Evolutionary conservation across 2,113 vertebrate species (phyloP).

Genomic region (Coturnix japonica): DNA sequence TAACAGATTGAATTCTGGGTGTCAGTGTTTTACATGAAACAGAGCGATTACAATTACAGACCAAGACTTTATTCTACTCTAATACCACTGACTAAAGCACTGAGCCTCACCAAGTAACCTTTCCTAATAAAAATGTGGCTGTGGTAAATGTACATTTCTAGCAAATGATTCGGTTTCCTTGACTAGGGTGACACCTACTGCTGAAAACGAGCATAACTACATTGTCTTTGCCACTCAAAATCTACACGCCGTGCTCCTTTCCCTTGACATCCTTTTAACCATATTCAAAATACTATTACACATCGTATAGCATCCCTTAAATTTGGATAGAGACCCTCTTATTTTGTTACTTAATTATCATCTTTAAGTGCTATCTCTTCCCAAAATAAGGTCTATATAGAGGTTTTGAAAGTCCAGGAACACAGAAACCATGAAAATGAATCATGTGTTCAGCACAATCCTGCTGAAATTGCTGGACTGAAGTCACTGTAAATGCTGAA

Average conservation of each 20-base stretch:
- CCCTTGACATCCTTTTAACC: neutral
- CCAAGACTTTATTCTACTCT: neutral
- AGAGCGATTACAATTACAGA: neutral
- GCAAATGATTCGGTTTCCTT: neutral
- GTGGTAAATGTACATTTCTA: too few relatives aligned
- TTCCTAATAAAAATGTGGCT: slow-evolving; percentile 1
- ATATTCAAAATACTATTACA: neutral
- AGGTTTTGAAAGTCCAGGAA: neutral
- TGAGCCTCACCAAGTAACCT: neutral
- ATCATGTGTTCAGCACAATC: neutral
- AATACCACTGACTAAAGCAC: neutral
- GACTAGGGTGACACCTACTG: slow-evolving; percentile 44
- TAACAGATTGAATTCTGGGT: neutral
- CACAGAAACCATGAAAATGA: neutral
- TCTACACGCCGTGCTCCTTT: neutral
- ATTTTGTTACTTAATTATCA: neutral
- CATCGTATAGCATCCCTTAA: neutral
- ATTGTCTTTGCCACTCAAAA: neutral
- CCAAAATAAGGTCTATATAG: neutral
- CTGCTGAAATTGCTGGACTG: neutral
- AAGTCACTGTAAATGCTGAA: neutral
- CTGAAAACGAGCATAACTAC: neutral
- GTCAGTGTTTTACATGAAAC: neutral
- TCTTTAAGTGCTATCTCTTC: neutral
- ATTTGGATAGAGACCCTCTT: neutral